These are phyloP conservation scores for Paguma larvata DNA, from an alignment of 2,797 vertebrate species.

Conservation along the genomic window DNA sequence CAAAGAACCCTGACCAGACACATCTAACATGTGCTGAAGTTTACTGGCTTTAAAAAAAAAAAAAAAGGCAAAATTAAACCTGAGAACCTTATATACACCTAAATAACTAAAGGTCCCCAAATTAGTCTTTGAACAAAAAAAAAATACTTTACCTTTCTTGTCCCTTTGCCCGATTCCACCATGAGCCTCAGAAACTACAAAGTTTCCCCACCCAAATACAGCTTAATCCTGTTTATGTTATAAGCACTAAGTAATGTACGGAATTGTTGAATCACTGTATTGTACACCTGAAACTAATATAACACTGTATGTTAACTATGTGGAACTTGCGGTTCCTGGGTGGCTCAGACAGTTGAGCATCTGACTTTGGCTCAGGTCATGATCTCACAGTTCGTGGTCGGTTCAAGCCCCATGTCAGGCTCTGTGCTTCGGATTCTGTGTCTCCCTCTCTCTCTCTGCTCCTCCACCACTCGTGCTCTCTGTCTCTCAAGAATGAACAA, in stretches of 20 bases:
- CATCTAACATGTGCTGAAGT: neutral
- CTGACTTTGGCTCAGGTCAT: too few relatives aligned
- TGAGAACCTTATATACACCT: neutral
- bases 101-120: slow-evolving; percentile 8
- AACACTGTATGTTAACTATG: neutral
- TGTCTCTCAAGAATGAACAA: neutral
- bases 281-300: neutral
- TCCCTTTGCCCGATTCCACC: neutral
- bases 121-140: neutral
- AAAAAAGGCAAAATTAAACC: neutral
- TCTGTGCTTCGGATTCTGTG: too few relatives aligned
- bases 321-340: too few relatives aligned
- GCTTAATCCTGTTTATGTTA: neutral
- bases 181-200: neutral
- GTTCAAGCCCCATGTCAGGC: too few relatives aligned
- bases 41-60: neutral
- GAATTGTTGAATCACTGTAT: neutral
- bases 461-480: neutral
- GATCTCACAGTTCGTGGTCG: too few relatives aligned
- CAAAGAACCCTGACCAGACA: neutral
- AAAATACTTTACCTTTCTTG: neutral
- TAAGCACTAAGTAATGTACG: neutral
- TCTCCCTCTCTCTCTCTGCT: neutral
- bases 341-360: too few relatives aligned
- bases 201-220: neutral